Percentiles rank a stretch among this genome's conserved stretches.
phyloP scores from a whole-genome alignment of 2,113 vertebrate species.

The Oreochromis spilurus region DNA sequence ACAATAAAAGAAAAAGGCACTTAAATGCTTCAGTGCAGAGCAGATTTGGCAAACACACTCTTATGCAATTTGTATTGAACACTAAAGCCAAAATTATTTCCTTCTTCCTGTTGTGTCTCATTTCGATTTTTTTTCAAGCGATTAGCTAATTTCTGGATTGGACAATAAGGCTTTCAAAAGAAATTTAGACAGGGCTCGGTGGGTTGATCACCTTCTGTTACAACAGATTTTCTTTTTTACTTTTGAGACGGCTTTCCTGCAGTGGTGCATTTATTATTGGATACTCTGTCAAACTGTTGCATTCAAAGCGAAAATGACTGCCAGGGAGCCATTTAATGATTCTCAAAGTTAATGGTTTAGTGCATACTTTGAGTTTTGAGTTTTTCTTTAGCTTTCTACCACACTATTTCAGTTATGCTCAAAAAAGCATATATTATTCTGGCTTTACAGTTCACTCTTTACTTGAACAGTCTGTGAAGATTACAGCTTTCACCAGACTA shows the following conservation, averaged over 20 bases:
- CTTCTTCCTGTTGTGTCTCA: background rate
- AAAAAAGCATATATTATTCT: background rate
- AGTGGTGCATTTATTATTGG: background rate
- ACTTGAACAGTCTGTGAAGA: background rate
- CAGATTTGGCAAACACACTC: background rate
- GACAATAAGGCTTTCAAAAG: background rate
- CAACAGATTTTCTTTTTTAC: background rate
- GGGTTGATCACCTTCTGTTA: background rate
- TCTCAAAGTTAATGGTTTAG: background rate
- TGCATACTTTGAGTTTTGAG: background rate
- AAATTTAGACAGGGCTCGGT: background rate
- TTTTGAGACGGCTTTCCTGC: background rate
- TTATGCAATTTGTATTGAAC: background rate
- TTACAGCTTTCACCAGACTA: background rate
- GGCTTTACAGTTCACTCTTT: background rate
- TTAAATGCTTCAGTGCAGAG: background rate
- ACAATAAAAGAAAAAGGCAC: background rate
- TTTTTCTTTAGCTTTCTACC: background rate
- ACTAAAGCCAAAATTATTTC: background rate
- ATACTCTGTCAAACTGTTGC: background rate
- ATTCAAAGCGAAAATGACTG: background rate
- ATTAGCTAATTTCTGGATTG: background rate
- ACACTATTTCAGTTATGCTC: background rate
- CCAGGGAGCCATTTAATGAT: background rate
- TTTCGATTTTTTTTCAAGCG: background rate